These are phyloP conservation scores for Drosophila tripunctata DNA, from an alignment of 2,888 invertebrate genomes.

Conservation along the genomic window DNA sequence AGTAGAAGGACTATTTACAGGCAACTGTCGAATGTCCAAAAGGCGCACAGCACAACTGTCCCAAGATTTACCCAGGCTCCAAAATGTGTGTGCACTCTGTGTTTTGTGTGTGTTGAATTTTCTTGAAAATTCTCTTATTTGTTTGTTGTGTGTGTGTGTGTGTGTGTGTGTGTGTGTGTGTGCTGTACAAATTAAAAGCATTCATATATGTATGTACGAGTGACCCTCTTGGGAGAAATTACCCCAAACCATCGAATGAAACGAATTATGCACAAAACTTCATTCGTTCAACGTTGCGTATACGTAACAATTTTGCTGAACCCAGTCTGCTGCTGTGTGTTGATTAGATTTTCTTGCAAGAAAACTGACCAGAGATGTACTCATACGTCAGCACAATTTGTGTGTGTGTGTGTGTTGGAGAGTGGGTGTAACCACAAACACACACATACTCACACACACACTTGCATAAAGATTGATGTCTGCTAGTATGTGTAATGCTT, in stretches of 20 bases:
- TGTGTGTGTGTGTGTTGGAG: not conserved
- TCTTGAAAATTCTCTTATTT: slow-evolving; percentile 70
- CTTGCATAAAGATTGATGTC: slow-evolving; percentile 1
- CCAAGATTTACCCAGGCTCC: slow-evolving; percentile 69
- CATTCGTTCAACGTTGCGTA: slow-evolving; percentile 65
- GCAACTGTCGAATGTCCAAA: slow-evolving; percentile 21
- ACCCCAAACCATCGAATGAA: slow-evolving; percentile 31
- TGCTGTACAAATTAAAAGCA: slow-evolving; percentile 73
- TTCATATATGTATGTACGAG: slow-evolving; percentile 53
- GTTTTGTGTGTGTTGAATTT: slow-evolving; percentile 50
- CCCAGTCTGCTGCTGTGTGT: slow-evolving; percentile 60
- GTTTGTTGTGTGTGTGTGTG: slow-evolving; percentile 42
- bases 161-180: slow-evolving; percentile 41
- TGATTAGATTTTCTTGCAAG: slow-evolving; percentile 79
- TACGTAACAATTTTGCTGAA: slow-evolving; percentile 61
- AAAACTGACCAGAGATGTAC: slow-evolving; percentile 80
- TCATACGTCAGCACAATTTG: slow-evolving; percentile 62
- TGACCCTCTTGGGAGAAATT: slow-evolving; percentile 69
- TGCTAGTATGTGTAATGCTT: slow-evolving; percentile 33
- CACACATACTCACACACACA: slow-evolving; percentile 7
- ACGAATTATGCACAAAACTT: slow-evolving; percentile 76
- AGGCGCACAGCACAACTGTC: slow-evolving; percentile 37
- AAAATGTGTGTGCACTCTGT: slow-evolving; percentile 10
- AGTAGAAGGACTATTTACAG: slow-evolving; percentile 62
- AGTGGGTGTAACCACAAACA: slow-evolving; percentile 51